phyloP scores from a whole-genome alignment of 1,140 invertebrate genomes.

The Drosophila tani region DNA sequence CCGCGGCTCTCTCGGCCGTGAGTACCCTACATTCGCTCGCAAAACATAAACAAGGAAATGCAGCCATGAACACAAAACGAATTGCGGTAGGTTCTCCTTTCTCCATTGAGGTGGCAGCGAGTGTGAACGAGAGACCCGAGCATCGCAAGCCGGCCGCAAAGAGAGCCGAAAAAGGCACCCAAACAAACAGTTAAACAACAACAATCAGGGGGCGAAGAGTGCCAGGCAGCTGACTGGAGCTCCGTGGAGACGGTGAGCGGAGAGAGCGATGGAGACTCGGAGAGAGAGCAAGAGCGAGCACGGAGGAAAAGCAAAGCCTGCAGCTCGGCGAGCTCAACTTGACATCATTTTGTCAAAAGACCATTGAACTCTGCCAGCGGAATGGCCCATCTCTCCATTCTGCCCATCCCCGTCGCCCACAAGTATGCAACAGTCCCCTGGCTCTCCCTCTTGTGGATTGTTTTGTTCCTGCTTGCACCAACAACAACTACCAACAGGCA shows the following conservation, averaged over 20 bases:
- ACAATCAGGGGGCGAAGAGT: constrained; percentile 7
- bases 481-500: constrained; percentile 6
- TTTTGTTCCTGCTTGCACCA: constrained; percentile 48
- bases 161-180: constrained; percentile 69
- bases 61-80: constrained; percentile 68
- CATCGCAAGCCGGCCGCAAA: constrained; percentile 57
- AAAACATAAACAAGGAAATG: constrained; percentile 83
- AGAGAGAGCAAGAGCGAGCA: constrained; percentile 5
- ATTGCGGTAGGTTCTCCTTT: constrained; percentile 76
- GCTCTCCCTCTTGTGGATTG: constrained; percentile 33
- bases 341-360: constrained; percentile 85
- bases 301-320: constrained; percentile 7
- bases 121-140: constrained; percentile 7
- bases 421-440: constrained; percentile 32
- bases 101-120: constrained; percentile 23
- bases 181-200: constrained; percentile 75
- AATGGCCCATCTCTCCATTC: constrained; percentile 28
- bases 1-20: constrained; percentile 34
- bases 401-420: neutral
- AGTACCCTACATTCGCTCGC: constrained; percentile 75
- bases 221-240: constrained; percentile 49
- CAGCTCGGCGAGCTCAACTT: constrained; percentile 74
- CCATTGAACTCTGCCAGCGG: constrained; percentile 81
- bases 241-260: constrained; percentile 9
- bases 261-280: constrained; percentile 5